phyloP scores from a whole-genome alignment of 2,888 invertebrate genomes.

The Drosophila diplacantha region DNA sequence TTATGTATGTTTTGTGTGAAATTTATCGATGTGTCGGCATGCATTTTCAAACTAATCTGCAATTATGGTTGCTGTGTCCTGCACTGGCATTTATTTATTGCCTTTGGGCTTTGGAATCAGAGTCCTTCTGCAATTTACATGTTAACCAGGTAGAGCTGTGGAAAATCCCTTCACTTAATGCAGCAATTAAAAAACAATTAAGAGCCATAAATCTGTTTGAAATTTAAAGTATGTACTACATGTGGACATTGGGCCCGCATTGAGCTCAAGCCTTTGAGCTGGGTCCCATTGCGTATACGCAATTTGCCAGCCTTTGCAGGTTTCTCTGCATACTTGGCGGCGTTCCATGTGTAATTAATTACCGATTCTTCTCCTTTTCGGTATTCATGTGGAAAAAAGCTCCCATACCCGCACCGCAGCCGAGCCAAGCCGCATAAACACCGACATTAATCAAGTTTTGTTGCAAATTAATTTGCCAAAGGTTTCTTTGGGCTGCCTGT shows the following conservation, averaged over 20 bases:
- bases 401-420: conserved; percentile 1
- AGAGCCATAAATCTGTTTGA: conserved; percentile 39
- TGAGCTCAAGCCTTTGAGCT: conserved; percentile 21
- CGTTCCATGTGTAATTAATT: conserved; percentile 39
- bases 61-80: conserved; percentile 1
- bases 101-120: conserved; percentile 8
- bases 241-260: conserved; percentile 12
- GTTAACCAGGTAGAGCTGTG: conserved; percentile 5
- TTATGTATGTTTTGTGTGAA: conserved; percentile 3
- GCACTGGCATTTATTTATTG: conserved; percentile 11
- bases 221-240: conserved; percentile 21
- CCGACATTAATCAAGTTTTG: conserved; percentile 47
- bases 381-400: conserved; percentile 25
- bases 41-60: conserved; percentile 24
- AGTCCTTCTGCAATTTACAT: conserved; percentile 9
- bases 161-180: conserved; percentile 18
- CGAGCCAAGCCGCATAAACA: conserved; percentile 36
- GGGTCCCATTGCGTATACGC: conserved; percentile 31
- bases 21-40: conserved; percentile 19
- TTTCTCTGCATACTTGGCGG: conserved; percentile 32
- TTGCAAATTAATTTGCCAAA: conserved; percentile 48
- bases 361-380: conserved; percentile 36
- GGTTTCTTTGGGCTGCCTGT: conserved; percentile 19
- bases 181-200: conserved; percentile 41
- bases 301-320: conserved; percentile 13